Conservation (phyloP, 2,113 vertebrate genomes). For the Eulacestoma nigropectus region DNA sequence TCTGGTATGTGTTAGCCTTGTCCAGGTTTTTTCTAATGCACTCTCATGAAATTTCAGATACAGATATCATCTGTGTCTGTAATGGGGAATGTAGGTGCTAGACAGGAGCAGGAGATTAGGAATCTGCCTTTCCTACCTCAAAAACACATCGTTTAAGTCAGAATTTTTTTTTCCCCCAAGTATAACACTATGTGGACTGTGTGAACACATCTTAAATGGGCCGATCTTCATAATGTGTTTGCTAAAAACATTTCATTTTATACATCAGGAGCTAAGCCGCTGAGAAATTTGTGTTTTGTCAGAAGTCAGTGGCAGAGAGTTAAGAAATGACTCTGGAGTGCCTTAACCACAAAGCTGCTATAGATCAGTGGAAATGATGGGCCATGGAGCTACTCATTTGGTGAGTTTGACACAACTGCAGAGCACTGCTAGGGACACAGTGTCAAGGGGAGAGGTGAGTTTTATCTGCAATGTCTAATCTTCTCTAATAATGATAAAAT, state of each 20-base stretch:
- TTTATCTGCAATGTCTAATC: background rate
- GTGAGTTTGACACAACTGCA: background rate
- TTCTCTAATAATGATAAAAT: background rate
- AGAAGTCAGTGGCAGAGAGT: background rate
- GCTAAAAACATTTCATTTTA: background rate
- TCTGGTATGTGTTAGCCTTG: constrained; percentile 55
- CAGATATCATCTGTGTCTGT: background rate
- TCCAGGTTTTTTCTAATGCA: background rate
- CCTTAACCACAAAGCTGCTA: background rate
- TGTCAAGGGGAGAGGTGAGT: background rate
- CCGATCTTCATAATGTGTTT: background rate
- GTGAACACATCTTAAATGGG: background rate
- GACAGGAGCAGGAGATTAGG: background rate
- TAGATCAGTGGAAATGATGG: background rate
- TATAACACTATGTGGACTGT: background rate
- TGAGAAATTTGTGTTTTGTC: background rate
- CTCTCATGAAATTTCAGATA: background rate
- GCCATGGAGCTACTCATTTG: background rate
- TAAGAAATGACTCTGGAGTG: background rate
- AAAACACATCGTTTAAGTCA: background rate
- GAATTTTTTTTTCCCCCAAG: rapidly evolving
- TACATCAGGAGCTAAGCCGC: background rate
- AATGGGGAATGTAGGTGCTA: background rate
- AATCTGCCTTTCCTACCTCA: background rate
- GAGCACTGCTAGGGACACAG: background rate